A percentile compares a stretch with the other conserved stretches of the same genome.
These are phyloP conservation scores for Meda fulgida DNA, from an alignment of 2,797 vertebrate species.

Conservation along the genomic window DNA sequence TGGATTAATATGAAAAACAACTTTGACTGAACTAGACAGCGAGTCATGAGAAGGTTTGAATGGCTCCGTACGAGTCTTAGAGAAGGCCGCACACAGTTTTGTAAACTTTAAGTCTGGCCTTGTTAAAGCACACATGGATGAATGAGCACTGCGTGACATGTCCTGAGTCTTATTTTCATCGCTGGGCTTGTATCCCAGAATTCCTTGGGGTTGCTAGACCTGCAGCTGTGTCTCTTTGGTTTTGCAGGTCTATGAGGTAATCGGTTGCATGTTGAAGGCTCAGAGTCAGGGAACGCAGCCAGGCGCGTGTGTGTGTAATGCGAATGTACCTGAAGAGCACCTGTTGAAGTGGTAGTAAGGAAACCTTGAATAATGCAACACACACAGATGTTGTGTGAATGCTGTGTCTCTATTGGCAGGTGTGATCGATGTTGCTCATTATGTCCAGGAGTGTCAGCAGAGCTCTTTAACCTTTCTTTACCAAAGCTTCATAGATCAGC, in stretches of 20 bases:
- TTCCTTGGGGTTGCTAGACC: constrained; percentile 30
- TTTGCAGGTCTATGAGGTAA: constrained; percentile 32
- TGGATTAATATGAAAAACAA: background rate
- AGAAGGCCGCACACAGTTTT: background rate
- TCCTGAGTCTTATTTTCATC: constrained; percentile 29
- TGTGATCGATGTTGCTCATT: constrained; percentile 2
- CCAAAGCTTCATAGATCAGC: constrained; percentile 5
- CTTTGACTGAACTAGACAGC: background rate
- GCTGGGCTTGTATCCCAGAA: constrained; percentile 39
- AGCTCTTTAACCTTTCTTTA: background rate
- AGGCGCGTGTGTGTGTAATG: constrained; percentile 24
- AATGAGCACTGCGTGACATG: constrained; percentile 27
- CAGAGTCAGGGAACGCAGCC: constrained; percentile 2
- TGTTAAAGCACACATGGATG: constrained; percentile 40
- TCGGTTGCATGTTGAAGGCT: constrained; percentile 25
- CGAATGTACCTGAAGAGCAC: constrained; percentile 4
- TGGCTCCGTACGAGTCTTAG: background rate
- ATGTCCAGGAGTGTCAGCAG: background rate
- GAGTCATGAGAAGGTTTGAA: background rate
- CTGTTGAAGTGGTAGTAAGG: constrained; percentile 9
- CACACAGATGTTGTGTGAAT: constrained; percentile 5
- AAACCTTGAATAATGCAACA: constrained; percentile 21
- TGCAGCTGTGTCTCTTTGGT: constrained; percentile 22
- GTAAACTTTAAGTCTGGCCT: constrained; percentile 25
- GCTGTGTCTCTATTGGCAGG: background rate